Conservation (phyloP, 2,888 invertebrate species). For the Eugnorisma glareosa region DNA sequence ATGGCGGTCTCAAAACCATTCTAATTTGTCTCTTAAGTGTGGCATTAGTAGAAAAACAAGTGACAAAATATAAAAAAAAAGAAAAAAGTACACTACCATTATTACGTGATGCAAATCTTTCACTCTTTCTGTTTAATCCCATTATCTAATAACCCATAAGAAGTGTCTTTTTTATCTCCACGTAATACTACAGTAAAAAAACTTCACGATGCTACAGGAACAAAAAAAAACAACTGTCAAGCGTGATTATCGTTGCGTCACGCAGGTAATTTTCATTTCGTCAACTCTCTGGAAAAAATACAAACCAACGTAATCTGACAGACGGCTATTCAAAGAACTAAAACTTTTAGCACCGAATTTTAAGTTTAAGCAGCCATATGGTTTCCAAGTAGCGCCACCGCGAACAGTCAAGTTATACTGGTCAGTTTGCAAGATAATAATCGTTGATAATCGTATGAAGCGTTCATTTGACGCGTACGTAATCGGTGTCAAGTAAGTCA, state of each 20-base stretch:
- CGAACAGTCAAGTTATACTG: slow-evolving; percentile 1
- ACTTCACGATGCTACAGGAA: background rate
- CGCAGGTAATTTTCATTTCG: slow-evolving; percentile 44
- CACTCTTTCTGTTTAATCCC: slow-evolving; percentile 39
- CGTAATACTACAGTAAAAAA: slow-evolving; percentile 26
- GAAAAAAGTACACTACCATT: slow-evolving; percentile 7
- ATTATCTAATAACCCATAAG: slow-evolving; percentile 32
- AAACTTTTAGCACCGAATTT: background rate
- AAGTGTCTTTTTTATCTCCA: background rate
- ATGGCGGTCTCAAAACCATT: background rate
- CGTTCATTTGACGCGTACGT: slow-evolving; percentile 44
- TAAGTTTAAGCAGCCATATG: background rate
- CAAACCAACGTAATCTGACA: slow-evolving; percentile 16
- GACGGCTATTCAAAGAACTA: slow-evolving; percentile 4
- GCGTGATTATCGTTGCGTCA: slow-evolving; percentile 28
- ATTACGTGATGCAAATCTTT: slow-evolving; percentile 33
- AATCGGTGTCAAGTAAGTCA: slow-evolving; percentile 49
- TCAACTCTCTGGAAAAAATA: slow-evolving; percentile 26
- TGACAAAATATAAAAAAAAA: background rate
- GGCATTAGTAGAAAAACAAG: background rate
- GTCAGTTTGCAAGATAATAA: slow-evolving; percentile 33
- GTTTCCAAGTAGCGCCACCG: background rate
- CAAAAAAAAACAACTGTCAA: background rate
- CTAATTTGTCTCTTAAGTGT: background rate
- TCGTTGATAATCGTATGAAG: slow-evolving; percentile 44